A percentile compares a stretch with the other conserved stretches of the same genome.
phyloP scores from a whole-genome alignment of 2,113 vertebrate species.

The Raja brachyura region DNA sequence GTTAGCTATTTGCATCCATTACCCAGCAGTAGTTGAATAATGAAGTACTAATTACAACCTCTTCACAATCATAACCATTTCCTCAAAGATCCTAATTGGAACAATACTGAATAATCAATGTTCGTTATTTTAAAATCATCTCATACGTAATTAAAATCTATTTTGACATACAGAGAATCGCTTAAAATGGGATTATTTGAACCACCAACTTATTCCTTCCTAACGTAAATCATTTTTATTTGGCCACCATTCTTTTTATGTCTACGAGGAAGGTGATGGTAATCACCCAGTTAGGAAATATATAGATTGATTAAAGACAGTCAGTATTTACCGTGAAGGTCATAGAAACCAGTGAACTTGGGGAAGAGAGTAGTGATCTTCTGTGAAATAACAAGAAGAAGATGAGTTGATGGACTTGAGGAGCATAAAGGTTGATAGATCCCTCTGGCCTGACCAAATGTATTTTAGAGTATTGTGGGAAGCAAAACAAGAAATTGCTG shows the following conservation, averaged over 20 bases:
- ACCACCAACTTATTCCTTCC: neutral
- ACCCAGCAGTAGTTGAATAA: neutral
- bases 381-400: too few species aligned
- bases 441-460: too few species aligned
- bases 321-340: too few species aligned
- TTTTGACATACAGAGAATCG: neutral
- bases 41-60: neutral
- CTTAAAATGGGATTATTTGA: neutral
- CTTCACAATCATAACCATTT: slow-evolving; percentile 3
- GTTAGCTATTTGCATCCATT: slow-evolving; percentile 6
- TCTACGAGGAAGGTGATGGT: neutral
- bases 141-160: neutral
- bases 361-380: too few species aligned
- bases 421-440: too few species aligned
- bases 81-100: neutral
- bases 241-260: neutral
- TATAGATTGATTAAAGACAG: neutral
- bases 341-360: too few species aligned
- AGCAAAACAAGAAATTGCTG: too few species aligned
- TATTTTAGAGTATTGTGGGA: too few species aligned
- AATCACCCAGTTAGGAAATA: neutral
- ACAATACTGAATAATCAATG: neutral
- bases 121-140: neutral
- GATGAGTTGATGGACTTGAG: too few species aligned
- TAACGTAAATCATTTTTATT: neutral